Conservation (phyloP, 2,797 vertebrate genomes). For the Carduelis carduelis region DNA sequence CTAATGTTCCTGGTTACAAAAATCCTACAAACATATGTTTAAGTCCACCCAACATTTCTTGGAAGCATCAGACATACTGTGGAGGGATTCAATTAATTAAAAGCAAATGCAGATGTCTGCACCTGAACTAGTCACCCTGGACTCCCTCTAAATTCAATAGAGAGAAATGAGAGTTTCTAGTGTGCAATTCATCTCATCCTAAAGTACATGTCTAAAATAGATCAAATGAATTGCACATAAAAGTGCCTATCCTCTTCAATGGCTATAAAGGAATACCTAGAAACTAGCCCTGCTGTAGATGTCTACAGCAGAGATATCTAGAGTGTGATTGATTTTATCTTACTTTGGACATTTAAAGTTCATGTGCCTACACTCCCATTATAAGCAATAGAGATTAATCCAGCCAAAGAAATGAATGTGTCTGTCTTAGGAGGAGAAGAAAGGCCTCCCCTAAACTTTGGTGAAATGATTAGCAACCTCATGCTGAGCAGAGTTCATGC, state of each 20-base stretch:
- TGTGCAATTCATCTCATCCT: constrained; percentile 52
- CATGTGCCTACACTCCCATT: neutral
- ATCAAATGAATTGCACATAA: constrained; percentile 63
- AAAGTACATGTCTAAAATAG: constrained; percentile 60
- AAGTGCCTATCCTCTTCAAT: constrained; percentile 45
- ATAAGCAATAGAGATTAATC: neutral
- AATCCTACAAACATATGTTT: neutral
- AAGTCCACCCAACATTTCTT: constrained; percentile 9
- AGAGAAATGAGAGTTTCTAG: constrained; percentile 44
- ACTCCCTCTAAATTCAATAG: constrained; percentile 50
- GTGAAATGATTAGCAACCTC: neutral
- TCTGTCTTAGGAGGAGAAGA: neutral
- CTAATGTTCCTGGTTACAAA: neutral
- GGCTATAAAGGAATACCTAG: constrained; percentile 33
- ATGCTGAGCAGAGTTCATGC: neutral
- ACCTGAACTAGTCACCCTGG: constrained; percentile 49
- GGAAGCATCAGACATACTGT: neutral
- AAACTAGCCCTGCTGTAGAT: constrained; percentile 13
- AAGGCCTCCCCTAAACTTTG: neutral
- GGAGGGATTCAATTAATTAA: constrained; percentile 37
- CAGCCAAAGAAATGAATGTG: neutral
- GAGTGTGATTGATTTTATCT: constrained; percentile 33
- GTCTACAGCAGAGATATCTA: constrained; percentile 24
- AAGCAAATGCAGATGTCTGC: constrained; percentile 43
- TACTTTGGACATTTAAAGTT: neutral